These are phyloP conservation scores for Lepilemur septentrionalis DNA, from an alignment of 2,797 vertebrate species.

Conservation along the genomic window DNA sequence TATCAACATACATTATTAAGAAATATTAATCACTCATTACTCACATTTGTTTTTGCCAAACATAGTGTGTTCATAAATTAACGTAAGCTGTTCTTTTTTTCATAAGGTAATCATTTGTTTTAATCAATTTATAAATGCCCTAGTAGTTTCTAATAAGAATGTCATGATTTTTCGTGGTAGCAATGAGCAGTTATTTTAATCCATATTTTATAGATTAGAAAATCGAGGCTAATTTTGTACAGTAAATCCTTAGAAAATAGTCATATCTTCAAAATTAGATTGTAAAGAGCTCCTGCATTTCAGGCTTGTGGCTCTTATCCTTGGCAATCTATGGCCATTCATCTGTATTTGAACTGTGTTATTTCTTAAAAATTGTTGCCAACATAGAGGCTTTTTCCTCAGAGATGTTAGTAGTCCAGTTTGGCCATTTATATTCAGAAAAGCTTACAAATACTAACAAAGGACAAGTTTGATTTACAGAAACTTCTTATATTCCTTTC, in stretches of 20 bases:
- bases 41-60: not conserved
- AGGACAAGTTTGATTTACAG: not conserved
- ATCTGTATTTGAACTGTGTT: not conserved
- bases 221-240: slow-evolving; percentile 32
- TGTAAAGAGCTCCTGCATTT: slow-evolving; percentile 3
- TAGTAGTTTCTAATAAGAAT: slow-evolving; percentile 43
- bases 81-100: not conserved
- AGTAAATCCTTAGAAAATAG: slow-evolving; percentile 22
- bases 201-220: slow-evolving; percentile 39
- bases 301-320: not conserved
- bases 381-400: slow-evolving; percentile 16
- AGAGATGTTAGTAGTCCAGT: not conserved
- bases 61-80: not conserved
- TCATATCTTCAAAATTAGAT: not conserved
- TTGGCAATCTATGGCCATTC: not conserved
- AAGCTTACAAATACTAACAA: not conserved
- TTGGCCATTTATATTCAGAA: slow-evolving; percentile 21
- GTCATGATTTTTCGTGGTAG: slow-evolving; percentile 17
- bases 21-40: not conserved
- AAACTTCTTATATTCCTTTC: slow-evolving; percentile 9
- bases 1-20: not conserved
- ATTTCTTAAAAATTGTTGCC: slow-evolving; percentile 32
- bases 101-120: not conserved
- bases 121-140: not conserved
- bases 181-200: slow-evolving; percentile 30